Evolutionary conservation across 2,888 invertebrate species (phyloP), one percentile per base, ranked within the genome.

Genomic region (Graphium colonna): DNA sequence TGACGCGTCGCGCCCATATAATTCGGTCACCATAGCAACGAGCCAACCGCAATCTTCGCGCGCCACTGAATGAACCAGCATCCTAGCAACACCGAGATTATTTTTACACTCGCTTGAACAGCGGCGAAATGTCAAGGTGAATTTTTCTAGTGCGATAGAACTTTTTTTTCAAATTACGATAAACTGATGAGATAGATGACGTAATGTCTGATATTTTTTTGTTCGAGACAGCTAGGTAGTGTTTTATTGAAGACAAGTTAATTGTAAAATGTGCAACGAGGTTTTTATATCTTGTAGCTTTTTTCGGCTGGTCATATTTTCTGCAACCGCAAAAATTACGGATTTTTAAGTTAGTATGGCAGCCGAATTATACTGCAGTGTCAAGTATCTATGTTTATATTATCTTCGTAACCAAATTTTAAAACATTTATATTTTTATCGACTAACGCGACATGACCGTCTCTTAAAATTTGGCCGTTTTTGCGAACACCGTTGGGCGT

Each of bases 61-160:
- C 42, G 42, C 38, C 41, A 41, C 41, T 46, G 41, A 47, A 52
- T 43, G 47, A 47, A 42, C 52, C 47, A 52, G 52, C 52, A 52
- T 52, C 47, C 42, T 21, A 52, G 42, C 52, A 36, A 41, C 41
- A 21, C 12, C 40, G 33, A 45, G 47, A 36, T 10, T 47, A 52
- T 38, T 36, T 42, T 36, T 43, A 42, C n/a, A 36, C 33, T 12
- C 28, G 41, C 8, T 3, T 18, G 16, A 41, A 42, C 9, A 36
- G 38, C 17, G 42, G 26, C 13, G 17, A 52, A 48, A 52, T 47
- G 52, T 52, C 52, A 52, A 52, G 52, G 47, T 47, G 18, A 15
- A 36, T 15, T 38, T 33, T 41, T 52, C 46, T 10, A 41, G 17
- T 12, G 10, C 41, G 10, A 47, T 15, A 28, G 16, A 21, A 44